Conservation (phyloP, 1,140 invertebrate species). For the Aradophagus sp. region DNA sequence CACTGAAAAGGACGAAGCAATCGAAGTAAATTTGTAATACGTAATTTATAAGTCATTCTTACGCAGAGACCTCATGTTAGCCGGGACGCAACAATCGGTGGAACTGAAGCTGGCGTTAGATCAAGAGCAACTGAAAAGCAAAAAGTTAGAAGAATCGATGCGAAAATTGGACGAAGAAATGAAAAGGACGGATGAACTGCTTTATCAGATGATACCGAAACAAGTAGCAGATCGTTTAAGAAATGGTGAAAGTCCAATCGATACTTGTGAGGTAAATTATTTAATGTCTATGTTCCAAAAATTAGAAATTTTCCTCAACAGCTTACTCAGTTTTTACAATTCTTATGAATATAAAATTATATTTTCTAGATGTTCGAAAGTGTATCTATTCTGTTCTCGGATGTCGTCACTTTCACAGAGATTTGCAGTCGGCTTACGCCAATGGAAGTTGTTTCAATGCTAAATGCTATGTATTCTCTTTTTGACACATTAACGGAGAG, state of each 20-base stretch:
- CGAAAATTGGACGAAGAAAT: slow-evolving; percentile 95
- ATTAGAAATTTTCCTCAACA: no score
- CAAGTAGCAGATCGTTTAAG: slow-evolving; percentile 94
- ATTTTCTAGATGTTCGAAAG: slow-evolving; percentile 90
- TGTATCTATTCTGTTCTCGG: slow-evolving; percentile 96
- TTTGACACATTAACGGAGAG: slow-evolving; percentile 93
- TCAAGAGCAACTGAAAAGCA: slow-evolving; percentile 97
- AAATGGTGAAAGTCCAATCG: slow-evolving; percentile 93
- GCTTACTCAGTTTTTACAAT: no score
- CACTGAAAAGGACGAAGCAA: no score
- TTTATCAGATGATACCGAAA: slow-evolving; percentile 99
- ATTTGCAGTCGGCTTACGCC: slow-evolving; percentile 96
- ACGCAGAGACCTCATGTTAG: slow-evolving; percentile 95
- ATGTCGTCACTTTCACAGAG: slow-evolving; percentile 97
- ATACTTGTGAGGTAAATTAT: slow-evolving; percentile 93
- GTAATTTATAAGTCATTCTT: no score
- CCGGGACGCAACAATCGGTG: slow-evolving; percentile 97
- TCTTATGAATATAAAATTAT: no score
- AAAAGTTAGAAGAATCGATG: slow-evolving; percentile 97
- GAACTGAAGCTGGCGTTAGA: slow-evolving; percentile 96
- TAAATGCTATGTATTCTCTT: slow-evolving; percentile 95
- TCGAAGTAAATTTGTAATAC: no score
- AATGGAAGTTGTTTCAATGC: slow-evolving; percentile 97
- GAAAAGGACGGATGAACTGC: slow-evolving; percentile 93
- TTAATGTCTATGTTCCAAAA: no score